Evolutionary conservation across 2,888 invertebrate species (phyloP), one percentile per base, ranked within the genome.

Genomic region (Mamestra brassicae): DNA sequence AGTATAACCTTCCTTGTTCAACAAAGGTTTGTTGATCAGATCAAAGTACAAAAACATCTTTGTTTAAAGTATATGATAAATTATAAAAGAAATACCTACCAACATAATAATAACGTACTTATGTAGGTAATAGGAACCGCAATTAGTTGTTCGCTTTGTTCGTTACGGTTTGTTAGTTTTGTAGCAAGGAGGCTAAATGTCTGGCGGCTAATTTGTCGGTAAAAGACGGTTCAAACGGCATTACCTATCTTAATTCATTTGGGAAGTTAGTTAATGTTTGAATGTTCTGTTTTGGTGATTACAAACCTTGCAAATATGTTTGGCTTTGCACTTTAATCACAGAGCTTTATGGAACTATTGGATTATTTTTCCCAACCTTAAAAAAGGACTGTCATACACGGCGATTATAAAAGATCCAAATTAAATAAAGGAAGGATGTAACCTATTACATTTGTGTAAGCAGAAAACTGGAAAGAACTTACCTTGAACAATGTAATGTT

Each of bases 131-230:
- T 81, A 76, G 71, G 81, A 84, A 82, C 71, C 54, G 60, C 50
- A 71, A 75, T 83, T 78, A 67, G 47, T 55, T 62, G 60, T 45
- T 42, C 66, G 68, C 71, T 84, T 84, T 84, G 81, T 82, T 82
- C 64, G 82, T 70, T 45, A 76, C 55, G 77, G 65, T 67, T 82
- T 81, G 72, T 81, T 76, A 55, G 62, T 47, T 62, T 76, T 50
- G 52, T 42, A 36, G 42, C 62, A 42, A 58, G 69, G 34, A 61
- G 36, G 34, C 42, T 54, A 45, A 65, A 54, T 61, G 69, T 62
- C 57, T 69, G 60, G 57, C 58, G 50, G 36, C 63, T 61, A 54
- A 83, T 69, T 63, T 60, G 45, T 74, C 34, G 54, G 65, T 64
- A 71, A 38, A 42, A 45, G 47, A 47, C 60, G 50, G 60, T 47